phyloP scores from a whole-genome alignment of 2,797 vertebrate species.

The Chaetodon trifasciatus region DNA sequence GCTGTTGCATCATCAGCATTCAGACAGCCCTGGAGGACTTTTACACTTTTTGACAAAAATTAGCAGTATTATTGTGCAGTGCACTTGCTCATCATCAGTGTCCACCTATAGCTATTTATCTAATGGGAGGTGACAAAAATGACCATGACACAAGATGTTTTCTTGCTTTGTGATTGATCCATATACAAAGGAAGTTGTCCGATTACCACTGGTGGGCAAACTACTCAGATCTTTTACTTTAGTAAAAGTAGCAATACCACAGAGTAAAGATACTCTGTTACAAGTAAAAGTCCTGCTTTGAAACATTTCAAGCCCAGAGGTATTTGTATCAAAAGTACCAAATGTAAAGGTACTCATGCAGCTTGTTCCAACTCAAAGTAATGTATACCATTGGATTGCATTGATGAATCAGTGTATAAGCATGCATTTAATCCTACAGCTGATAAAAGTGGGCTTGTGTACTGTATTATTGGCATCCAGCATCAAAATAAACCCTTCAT shows the following conservation, averaged over 20 bases:
- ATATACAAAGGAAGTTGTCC: too few relatives aligned
- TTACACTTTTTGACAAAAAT: background rate
- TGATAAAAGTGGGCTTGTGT: background rate
- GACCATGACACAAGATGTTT: background rate
- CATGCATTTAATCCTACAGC: background rate
- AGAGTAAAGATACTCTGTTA: background rate
- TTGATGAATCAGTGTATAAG: background rate
- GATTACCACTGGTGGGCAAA: too few relatives aligned
- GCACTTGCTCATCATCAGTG: background rate
- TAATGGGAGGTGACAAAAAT: background rate
- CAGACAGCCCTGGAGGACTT: background rate
- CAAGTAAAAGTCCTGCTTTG: background rate
- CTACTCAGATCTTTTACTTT: too few relatives aligned
- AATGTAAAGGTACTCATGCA: background rate
- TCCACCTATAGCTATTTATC: background rate
- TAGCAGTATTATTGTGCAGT: background rate
- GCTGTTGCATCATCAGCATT: background rate
- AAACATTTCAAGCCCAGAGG: background rate
- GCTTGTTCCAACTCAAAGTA: background rate
- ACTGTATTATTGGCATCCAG: too few relatives aligned
- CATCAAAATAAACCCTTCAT: too few relatives aligned
- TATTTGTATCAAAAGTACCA: background rate
- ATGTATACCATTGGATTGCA: background rate
- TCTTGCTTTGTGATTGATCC: background rate
- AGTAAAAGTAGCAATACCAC: background rate